Base-by-base conservation (phyloP, 2,888 invertebrate genomes). In the Tachystola acroxantha region DNA sequence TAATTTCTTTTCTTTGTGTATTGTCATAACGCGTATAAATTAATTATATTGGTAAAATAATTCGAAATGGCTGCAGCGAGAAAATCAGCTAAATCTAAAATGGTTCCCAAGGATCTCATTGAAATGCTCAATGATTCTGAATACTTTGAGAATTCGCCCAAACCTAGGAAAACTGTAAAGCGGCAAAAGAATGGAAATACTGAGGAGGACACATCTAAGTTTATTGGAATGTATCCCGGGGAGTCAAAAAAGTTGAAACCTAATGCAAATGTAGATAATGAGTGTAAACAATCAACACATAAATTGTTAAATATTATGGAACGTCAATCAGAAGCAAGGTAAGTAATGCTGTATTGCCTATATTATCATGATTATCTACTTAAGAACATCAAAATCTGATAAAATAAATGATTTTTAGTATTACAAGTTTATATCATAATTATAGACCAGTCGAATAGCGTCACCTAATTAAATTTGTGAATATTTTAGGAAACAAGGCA, bases 291-390 rank as follows among this genome's bases (percentile, higher is more conserved):
- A 40, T 60, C 69, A 1, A 59, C 68, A n/a, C 69, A 75, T 43
- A 81, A 78, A 55, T 53, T 80, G 41, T 39, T 75, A 19, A 63
- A 73, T 53, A 64, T 71, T 6, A 71, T 75, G 63, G 61, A 46
- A 34, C 53, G 68, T 24, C 84, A 80, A 53, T 47, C 68, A 26
- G 61, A 69, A 40, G 51, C 66, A 45, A 76, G 80, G 84, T 79
- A 63, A 41, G 44, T 43, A 32, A 30, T 20, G 19, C 7, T 2
- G 6, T 20, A 14, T 28, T 27, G 14, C 31, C 10, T 34, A 24
- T 32, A 14, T 10, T 7, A n/a, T n/a, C n/a, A n/a, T n/a, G n/a
- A n/a, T n/a, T n/a, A n/a, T n/a, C n/a, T n/a, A n/a, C n/a, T n/a
- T n/a, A n/a, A n/a, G n/a, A n/a, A n/a, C n/a, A n/a, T n/a, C n/a